phyloP scores from a whole-genome alignment of 1,140 invertebrate species.

The Zaprionus taronus region DNA sequence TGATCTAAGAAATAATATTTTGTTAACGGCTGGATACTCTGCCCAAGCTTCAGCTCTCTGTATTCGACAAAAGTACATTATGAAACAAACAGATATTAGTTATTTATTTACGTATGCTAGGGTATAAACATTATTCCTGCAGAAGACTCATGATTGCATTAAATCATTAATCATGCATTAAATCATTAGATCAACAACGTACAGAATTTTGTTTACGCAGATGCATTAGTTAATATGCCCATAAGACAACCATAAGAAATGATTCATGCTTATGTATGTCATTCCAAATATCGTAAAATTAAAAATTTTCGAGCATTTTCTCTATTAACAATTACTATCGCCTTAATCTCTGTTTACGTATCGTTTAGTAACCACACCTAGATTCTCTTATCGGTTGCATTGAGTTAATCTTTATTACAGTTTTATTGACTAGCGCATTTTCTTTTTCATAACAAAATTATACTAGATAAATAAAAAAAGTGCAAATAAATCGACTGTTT shows the following conservation, averaged over 20 bases:
- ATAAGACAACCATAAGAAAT: not conserved
- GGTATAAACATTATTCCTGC: not conserved
- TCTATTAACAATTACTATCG: not conserved
- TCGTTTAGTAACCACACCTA: not conserved
- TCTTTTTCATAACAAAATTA: not conserved
- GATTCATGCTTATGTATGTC: constrained; percentile 1
- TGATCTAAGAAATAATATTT: not conserved
- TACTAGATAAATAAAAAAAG: not conserved
- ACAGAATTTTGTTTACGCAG: not conserved
- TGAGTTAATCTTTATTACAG: not conserved
- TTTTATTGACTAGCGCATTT: no score
- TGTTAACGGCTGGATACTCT: not conserved
- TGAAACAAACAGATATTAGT: not conserved
- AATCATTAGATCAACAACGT: not conserved
- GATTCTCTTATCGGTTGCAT: not conserved
- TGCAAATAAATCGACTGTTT: not conserved
- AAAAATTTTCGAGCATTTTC: not conserved
- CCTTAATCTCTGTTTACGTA: no score
- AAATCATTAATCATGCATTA: not conserved
- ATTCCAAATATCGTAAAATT: not conserved
- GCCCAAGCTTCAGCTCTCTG: not conserved
- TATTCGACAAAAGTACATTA: not conserved
- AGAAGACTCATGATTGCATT: not conserved
- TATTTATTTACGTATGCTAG: no score
- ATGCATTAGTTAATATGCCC: not conserved